Evolutionary conservation across 2,888 invertebrate genomes (phyloP), one percentile per base, ranked within the genome.

Genomic region (Tubiluchus corallicola): DNA sequence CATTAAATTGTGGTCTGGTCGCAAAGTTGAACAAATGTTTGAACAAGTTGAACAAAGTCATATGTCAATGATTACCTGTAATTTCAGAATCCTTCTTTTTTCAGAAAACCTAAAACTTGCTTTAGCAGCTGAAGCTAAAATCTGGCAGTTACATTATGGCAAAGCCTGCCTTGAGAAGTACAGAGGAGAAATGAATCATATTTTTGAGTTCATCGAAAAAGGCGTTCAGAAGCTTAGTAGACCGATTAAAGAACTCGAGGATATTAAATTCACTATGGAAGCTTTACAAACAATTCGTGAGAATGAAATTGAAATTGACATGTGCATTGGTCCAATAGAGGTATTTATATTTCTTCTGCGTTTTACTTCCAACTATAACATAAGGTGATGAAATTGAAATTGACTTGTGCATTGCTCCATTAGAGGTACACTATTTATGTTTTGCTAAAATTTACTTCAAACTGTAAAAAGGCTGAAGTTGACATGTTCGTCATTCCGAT

Each of bases 341-440:
- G 82, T 77, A 59, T n/a, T n/a, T n/a, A n/a, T n/a, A n/a, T n/a
- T n/a, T n/a, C n/a, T n/a, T n/a, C n/a, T n/a, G n/a, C n/a, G n/a
- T n/a, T n/a, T n/a, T n/a, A n/a, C n/a, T n/a, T n/a, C n/a, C n/a
- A n/a, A n/a, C n/a, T n/a, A n/a, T n/a, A n/a, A n/a, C n/a, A n/a
- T n/a, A n/a, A 3, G 88, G 90, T 53, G 83, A 85, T 59, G 92
- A 94, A 66, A 87, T 92, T 16, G 85, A 88, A 55, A 85, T 92
- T 79, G 92, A 94, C 58, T 68, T 90, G 41, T 77, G 76, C 58
- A 88, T 94, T 47, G 83, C 82, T 57, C 90, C 92, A 0, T 84
- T 92, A 50, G 92, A 92, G 72, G 82, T 77, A 59, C 47, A n/a
- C n/a, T n/a, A n/a, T n/a, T n/a, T n/a, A n/a, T n/a, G n/a, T n/a